Base-by-base conservation (phyloP, 2,888 invertebrate species). In the Caradrina clavipalpis region DNA sequence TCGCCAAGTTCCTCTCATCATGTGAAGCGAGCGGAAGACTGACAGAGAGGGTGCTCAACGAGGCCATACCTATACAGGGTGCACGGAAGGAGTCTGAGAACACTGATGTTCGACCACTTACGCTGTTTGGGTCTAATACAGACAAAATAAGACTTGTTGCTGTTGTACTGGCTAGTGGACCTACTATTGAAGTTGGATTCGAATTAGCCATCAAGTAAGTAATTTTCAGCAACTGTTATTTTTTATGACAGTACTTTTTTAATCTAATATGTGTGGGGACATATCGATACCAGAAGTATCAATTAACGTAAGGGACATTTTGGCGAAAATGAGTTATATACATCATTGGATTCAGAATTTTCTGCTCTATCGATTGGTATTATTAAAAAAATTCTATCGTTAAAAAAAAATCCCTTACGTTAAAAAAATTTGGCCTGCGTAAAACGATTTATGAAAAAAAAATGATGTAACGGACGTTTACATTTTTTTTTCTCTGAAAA, bases 131-230 rank as follows among this genome's bases (percentile, higher is more conserved):
- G 19, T 97, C 97, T 19, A 96, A 96, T 26, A 96, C 96, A 35
- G 97, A 98, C 76, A 97, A 97, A 88, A 97, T 97, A 67, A 96
- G 97, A 84, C 91, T 98, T 17, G 97, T 97, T 3, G 97, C 97
- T 35, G 89, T 98, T 26, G 96, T 97, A 0, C 92, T 98, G 58
- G 94, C 97, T 0, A 97, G 97, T 64, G 98, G 97, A 0, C 96
- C 96, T 64, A 96, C 97, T 58, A 96, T 98, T 7, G 97, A 97
- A 78, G 97, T 97, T 79, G 98, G 98, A 22, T 98, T 98, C 84
- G 97, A 97, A 35, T 94, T 98, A 75, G 97, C 97, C 4, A 97
- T 97, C 86, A 97, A 97, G 98, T 98, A 89, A 93, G 92, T 90
- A 49, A 17, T 11, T 45, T n/a, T 49, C 19, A 8, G n/a, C 2